Evolutionary conservation across 53 echinoderm and acorn worm species (phyloP).

Genomic region (Glandiceps talaboti): DNA sequence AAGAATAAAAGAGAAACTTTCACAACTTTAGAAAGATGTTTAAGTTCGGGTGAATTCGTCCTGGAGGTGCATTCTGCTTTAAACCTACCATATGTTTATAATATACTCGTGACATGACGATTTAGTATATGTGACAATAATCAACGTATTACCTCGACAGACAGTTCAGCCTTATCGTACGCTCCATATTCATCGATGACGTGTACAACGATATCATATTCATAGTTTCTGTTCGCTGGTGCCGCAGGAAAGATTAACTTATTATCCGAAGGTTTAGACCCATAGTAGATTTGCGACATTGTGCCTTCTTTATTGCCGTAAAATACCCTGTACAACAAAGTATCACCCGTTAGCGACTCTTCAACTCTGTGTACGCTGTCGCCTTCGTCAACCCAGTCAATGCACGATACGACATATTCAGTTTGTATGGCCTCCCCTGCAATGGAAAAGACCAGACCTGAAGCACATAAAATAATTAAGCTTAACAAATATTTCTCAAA

Average conservation of each 20-base stretch:
- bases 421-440: conserved; percentile 29
- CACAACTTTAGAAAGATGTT: no score
- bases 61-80: no score
- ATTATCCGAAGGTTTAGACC: background rate
- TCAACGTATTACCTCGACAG: conserved; percentile 11
- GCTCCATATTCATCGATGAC: conserved; percentile 42
- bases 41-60: no score
- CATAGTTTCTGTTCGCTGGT: conserved; percentile 21
- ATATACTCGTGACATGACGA: background rate
- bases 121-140: conserved; percentile 13
- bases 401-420: conserved; percentile 22
- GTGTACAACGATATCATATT: conserved; percentile 18
- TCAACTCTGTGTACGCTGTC: conserved; percentile 2
- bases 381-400: conserved; percentile 48
- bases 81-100: no score
- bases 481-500: background rate
- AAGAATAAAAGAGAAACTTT: no score
- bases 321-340: conserved; percentile 26
- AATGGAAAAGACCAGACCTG: no score
- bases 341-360: background rate
- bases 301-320: conserved; percentile 16
- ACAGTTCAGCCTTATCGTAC: background rate
- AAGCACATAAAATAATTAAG: background rate
- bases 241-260: conserved; percentile 23
- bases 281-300: conserved; percentile 23